Percentiles rank a stretch among this genome's conserved stretches.
These are phyloP conservation scores for Lophotriccus pileatus DNA, from an alignment of 2,797 vertebrate species.

Conservation along the genomic window DNA sequence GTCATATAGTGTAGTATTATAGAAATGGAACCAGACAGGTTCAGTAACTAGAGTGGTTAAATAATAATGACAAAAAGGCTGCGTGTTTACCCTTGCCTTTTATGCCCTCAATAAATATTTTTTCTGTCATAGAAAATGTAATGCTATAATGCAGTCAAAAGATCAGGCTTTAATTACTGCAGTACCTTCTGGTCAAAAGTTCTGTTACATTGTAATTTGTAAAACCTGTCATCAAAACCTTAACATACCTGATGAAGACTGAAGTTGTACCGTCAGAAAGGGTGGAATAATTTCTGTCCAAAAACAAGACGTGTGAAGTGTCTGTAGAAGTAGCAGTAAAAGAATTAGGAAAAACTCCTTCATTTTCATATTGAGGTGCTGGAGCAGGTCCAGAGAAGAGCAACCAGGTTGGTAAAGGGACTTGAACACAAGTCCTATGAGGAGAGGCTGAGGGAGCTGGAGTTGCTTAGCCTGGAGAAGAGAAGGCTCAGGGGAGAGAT, in stretches of 20 bases:
- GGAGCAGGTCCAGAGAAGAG: too few species aligned
- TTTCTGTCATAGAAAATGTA: background rate
- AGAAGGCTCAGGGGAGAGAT: too few species aligned
- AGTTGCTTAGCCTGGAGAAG: too few species aligned
- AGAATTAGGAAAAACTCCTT: background rate
- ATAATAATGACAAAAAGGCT: constrained; percentile 20
- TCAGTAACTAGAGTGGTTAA: constrained; percentile 36
- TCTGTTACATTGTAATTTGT: background rate
- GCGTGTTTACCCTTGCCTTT: background rate
- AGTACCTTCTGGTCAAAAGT: background rate
- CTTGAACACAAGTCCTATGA: too few species aligned
- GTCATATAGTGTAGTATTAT: background rate
- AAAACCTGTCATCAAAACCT: background rate
- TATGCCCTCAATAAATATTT: constrained; percentile 8
- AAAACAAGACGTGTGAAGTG: background rate
- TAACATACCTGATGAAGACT: constrained; percentile 6
- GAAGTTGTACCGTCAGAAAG: background rate
- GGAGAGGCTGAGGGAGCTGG: too few species aligned
- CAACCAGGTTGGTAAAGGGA: too few species aligned
- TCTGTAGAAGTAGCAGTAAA: background rate
- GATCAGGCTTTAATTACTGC: constrained; percentile 14
- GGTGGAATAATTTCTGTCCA: background rate
- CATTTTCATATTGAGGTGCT: background rate
- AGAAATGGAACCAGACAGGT: constrained; percentile 30
- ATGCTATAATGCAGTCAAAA: background rate